A percentile compares a stretch with the other conserved stretches of the same genome.
These are phyloP conservation scores for Julus scandinavius DNA, from an alignment of 2,888 invertebrate species.

Conservation along the genomic window DNA sequence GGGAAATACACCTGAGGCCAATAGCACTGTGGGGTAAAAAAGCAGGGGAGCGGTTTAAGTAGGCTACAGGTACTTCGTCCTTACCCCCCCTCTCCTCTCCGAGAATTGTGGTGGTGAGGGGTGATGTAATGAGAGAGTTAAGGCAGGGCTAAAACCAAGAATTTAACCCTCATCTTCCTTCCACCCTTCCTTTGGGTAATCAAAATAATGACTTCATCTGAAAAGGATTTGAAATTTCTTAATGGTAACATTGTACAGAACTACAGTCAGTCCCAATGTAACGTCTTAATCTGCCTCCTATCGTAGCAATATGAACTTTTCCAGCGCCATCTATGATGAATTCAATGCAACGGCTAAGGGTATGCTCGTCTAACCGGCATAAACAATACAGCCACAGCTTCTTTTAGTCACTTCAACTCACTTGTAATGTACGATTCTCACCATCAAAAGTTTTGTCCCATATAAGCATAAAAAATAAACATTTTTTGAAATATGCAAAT, in stretches of 20 bases:
- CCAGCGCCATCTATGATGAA: background rate
- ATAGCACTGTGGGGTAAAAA: background rate
- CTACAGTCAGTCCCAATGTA: no score
- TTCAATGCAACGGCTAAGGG: background rate
- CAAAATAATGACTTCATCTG: background rate
- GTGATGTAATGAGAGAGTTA: background rate
- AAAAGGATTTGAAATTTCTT: no score
- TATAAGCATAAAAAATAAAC: no score
- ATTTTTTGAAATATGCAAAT: no score
- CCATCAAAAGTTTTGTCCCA: no score
- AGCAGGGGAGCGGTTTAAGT: background rate
- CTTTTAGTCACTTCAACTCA: no score
- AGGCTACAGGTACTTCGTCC: background rate
- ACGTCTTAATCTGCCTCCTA: no score
- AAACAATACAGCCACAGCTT: no score
- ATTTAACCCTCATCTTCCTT: background rate
- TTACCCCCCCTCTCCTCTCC: background rate
- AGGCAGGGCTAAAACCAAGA: background rate
- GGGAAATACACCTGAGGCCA: conserved; percentile 9
- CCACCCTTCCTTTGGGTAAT: background rate
- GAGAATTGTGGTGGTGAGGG: background rate
- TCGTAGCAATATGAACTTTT: background rate
- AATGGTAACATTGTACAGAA: no score
- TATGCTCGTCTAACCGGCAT: no score
- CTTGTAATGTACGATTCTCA: no score